Conservation (phyloP, 2,113 vertebrate genomes). For the Dicentrarchus labrax region DNA sequence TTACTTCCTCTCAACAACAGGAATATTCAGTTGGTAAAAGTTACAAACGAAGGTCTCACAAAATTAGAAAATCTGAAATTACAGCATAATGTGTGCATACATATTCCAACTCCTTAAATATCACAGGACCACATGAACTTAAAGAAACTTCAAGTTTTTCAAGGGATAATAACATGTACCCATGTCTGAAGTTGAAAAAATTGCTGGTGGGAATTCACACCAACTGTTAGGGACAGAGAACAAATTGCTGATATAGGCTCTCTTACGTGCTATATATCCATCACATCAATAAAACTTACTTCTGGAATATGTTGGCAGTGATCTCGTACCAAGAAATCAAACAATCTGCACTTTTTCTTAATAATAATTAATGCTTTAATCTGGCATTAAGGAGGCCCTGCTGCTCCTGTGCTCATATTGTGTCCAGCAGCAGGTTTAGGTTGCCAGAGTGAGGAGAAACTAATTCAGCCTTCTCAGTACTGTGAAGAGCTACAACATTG, state of each 20-base stretch:
- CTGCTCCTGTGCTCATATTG: conserved; percentile 14
- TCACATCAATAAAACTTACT: conserved; percentile 29
- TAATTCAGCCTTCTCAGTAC: not conserved
- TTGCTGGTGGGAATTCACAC: conserved; percentile 60
- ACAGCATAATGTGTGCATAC: conserved; percentile 48
- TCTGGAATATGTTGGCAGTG: conserved; percentile 78
- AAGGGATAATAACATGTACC: conserved; percentile 10
- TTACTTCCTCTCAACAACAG: conserved; percentile 30
- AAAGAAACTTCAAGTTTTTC: conserved; percentile 36
- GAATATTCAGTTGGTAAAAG: conserved; percentile 32
- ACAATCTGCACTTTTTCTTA: conserved; percentile 18
- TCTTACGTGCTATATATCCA: conserved; percentile 1
- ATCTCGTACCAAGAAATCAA: conserved; percentile 64
- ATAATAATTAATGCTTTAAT: conserved; percentile 45
- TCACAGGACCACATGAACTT: conserved; percentile 11
- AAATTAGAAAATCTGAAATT: conserved; percentile 49
- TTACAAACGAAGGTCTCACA: conserved; percentile 15
- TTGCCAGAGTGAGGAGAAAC: not conserved
- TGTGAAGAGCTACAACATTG: not conserved
- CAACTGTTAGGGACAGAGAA: conserved; percentile 31
- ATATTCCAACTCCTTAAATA: conserved; percentile 23
- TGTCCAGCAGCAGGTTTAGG: conserved; percentile 42
- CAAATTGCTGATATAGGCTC: conserved; percentile 15
- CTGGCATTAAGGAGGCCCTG: conserved; percentile 17
- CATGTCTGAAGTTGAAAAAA: conserved; percentile 22